Evolutionary conservation across 2,797 vertebrate species (phyloP), one percentile per base, ranked within the genome.

Genomic region (Acrossocheilus fasciatus): DNA sequence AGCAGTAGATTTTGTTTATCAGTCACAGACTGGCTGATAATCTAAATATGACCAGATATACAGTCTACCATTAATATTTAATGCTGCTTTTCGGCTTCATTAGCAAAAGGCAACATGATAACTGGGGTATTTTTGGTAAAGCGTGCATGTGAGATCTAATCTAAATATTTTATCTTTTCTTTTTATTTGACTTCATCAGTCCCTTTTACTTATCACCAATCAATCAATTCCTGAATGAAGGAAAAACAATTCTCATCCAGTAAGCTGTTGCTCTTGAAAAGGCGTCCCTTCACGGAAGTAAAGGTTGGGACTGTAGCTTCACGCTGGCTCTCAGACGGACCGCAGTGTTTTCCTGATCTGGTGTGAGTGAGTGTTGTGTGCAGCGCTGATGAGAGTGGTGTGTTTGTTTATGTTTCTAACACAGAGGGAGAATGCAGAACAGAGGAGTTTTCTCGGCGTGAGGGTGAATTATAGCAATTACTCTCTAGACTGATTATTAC

Each of bases 381-480:
- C 43, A 23, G 72, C 34, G 47, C 54, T 91, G 88, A 89, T 88
- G 84, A 89, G 87, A 82, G 79, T 91, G 88, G 90, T 88, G 90
- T 90, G 90, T 90, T 89, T 90, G 90, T 90, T 90, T 89, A 86
- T 85, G 66, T 82, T 41, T 89, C 70, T 62, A 85, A 85, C 69
- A 77, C 87, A 68, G 88, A 89, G 88, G 79, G 72, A 75, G 75
- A 89, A 88, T 87, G 34, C 41, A 86, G 83, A 84, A 86, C 82
- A 89, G 82, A 85, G 86, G 83, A 82, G 72, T 76, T 83, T 89
- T 86, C 87, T 90, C 89, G 43, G 72, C 87, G 83, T 88, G 89
- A 88, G 80, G 87, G 78, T 89, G 88, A 90, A 91, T 90, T 88
- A 91, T 89, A 89, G 90, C 87, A 91, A 90, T 91, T 91, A 91